A percentile compares a stretch with the other conserved stretches of the same genome.
Evolutionary conservation across 2,797 vertebrate species (phyloP).

Genomic region (Chiloscyllium punctatum): DNA sequence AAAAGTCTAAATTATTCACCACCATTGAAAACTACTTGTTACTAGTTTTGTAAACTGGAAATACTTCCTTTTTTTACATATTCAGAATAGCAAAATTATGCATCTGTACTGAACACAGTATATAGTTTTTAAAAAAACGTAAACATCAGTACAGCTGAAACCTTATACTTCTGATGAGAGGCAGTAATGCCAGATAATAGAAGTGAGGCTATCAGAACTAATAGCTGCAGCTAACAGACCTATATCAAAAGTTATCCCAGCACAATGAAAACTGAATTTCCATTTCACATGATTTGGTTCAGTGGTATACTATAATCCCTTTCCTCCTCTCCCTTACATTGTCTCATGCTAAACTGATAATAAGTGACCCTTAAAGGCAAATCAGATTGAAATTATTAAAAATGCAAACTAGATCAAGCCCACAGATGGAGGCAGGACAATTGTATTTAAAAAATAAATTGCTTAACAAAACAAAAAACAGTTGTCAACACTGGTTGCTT

Average conservation of each 20-base stretch:
- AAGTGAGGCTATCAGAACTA: neutral
- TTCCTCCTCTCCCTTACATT: neutral
- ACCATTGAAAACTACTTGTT: neutral
- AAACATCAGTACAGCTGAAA: conserved; percentile 1
- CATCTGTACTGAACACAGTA: neutral
- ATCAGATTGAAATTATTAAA: neutral
- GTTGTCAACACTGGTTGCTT: conserved; percentile 1
- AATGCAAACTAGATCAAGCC: neutral
- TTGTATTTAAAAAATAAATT: conserved; percentile 10
- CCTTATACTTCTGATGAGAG: conserved; percentile 5
- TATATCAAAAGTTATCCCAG: neutral
- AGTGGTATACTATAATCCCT: conserved; percentile 8
- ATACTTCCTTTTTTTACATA: neutral
- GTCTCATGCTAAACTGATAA: neutral
- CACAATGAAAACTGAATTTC: neutral
- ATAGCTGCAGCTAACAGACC: neutral
- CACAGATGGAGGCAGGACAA: neutral
- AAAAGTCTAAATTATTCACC: neutral
- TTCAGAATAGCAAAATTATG: conserved; percentile 8
- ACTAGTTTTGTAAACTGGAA: conserved; percentile 24
- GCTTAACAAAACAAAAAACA: conserved; percentile 1
- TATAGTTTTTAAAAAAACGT: neutral
- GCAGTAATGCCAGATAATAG: neutral
- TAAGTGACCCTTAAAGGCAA: neutral
- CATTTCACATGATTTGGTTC: neutral